Percentiles rank a stretch among this genome's conserved stretches.
Conservation (phyloP, 2,888 invertebrate genomes). For the Rhogogaster chlorosoma region DNA sequence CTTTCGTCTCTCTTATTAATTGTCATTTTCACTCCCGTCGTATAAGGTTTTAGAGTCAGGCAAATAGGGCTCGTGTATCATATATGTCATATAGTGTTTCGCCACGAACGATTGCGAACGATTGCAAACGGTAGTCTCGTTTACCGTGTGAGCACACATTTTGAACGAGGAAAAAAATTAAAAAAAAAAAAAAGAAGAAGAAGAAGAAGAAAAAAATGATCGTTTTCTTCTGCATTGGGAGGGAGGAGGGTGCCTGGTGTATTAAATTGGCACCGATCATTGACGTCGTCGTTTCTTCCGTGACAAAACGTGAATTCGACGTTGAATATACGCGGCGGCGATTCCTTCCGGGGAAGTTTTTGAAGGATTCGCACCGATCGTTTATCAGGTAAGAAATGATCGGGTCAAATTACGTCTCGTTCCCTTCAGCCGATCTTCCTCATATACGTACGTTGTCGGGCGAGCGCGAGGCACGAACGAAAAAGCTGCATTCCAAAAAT, state of each 20-base stretch:
- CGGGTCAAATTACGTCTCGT: neutral
- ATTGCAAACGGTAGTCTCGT: neutral
- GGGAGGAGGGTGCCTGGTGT: constrained; percentile 31
- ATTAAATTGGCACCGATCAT: neutral
- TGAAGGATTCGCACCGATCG: constrained; percentile 19
- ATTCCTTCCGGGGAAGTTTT: constrained; percentile 44
- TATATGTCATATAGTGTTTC: neutral
- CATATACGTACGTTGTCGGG: neutral
- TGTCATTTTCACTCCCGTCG: neutral
- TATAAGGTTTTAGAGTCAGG: constrained; percentile 24
- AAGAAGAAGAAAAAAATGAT: neutral
- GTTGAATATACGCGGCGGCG: neutral
- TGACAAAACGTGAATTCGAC: neutral
- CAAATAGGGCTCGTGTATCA: constrained; percentile 2
- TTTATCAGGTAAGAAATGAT: neutral
- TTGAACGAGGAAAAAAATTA: neutral
- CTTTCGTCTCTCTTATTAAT: neutral
- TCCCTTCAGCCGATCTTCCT: neutral
- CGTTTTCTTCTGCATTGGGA: constrained; percentile 33
- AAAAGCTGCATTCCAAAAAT: constrained; percentile 1
- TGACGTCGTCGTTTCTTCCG: neutral
- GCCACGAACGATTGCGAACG: constrained; percentile 9
- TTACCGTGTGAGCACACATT: constrained; percentile 17
- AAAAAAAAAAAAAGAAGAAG: neutral
- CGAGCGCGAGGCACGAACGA: constrained; percentile 20